Evolutionary conservation across 2,113 vertebrate genomes (phyloP).

Genomic region (Leptobrachium leishanense): DNA sequence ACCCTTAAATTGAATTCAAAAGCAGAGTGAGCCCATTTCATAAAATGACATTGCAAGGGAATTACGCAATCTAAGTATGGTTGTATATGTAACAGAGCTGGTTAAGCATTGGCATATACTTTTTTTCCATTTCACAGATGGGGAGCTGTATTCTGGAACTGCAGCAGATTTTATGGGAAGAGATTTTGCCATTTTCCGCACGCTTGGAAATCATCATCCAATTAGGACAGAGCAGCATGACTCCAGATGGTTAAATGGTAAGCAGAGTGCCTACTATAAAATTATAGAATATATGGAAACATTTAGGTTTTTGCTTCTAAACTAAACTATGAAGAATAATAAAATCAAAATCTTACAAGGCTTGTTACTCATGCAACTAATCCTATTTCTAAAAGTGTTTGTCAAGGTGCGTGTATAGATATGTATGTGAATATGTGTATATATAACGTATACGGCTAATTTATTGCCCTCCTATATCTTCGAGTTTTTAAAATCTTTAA

Average conservation of each 20-base stretch:
- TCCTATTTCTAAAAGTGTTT: background rate
- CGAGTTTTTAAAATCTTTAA: too few species aligned
- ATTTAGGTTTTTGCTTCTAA: slow-evolving; percentile 36
- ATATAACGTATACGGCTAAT: too few species aligned
- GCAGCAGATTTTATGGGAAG: slow-evolving; percentile 98
- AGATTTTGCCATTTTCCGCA: slow-evolving; percentile 97
- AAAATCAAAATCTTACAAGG: background rate
- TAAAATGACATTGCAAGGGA: slow-evolving; percentile 11
- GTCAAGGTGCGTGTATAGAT: background rate
- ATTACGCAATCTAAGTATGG: slow-evolving; percentile 1
- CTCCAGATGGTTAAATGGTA: slow-evolving; percentile 97
- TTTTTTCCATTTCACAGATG: slow-evolving; percentile 71
- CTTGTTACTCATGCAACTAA: background rate
- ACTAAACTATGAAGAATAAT: slow-evolving; percentile 28
- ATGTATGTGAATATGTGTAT: background rate
- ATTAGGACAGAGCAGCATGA: slow-evolving; percentile 97
- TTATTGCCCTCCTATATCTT: too few species aligned
- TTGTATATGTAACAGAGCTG: slow-evolving; percentile 8
- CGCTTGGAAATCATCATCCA: slow-evolving; percentile 92
- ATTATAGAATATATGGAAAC: slow-evolving; percentile 40
- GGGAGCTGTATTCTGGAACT: slow-evolving; percentile 93
- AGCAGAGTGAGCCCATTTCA: slow-evolving; percentile 22
- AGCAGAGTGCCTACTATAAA: slow-evolving; percentile 54
- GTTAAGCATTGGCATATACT: slow-evolving; percentile 36
- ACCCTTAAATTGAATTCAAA: slow-evolving; percentile 17